Base-by-base conservation (phyloP, 2,888 invertebrate species). In the Leucophenga montana region DNA sequence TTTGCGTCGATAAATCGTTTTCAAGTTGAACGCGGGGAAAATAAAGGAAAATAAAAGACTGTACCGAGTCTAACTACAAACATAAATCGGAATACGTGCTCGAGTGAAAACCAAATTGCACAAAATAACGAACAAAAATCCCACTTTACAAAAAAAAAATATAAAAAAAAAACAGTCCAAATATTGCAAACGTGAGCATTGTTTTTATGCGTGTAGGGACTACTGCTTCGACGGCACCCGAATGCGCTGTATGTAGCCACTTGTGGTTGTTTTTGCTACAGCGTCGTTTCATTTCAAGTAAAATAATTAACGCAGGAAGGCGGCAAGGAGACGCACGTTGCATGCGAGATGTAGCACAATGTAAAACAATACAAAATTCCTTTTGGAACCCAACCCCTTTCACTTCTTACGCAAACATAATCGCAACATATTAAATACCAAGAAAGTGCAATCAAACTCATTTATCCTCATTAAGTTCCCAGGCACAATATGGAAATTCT, bases 381-480 rank as follows among this genome's bases (percentile, higher is more conserved):
- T 3, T 27, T 27, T 27, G 2, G 27, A 27, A 4, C 27, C 27
- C 27, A 27, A 4, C 27, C 27, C 27, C 27, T 27, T 27, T 27
- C 27, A 27, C 27, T 3, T 27, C 27, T 27, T 11, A 39, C 11
- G 39, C 11, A 39, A 39, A 39, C 8, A 39, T 39, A 39, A 39
- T 39, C 11, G 39, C 39, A 39, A 48, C 22, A 64, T 64, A 64
- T 64, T 64, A 64, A 64, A 64, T 46, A 64, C 46, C 62, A 64
- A 64, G 80, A 78, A 83, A 84, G 84, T 81, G 82, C 80, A 83
- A 81, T 81, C 82, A 81, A 82, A 82, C 80, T 81, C 80, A 81
- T 83, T 81, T 81, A 81, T 81, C 82, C 80, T 84, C 82, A 81
- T 81, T 81, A 81, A 81, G 84, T 77, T 46, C 22, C 67, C 69